Base-by-base conservation (phyloP, 2,888 invertebrate species). In the Acholoe squamosa region DNA sequence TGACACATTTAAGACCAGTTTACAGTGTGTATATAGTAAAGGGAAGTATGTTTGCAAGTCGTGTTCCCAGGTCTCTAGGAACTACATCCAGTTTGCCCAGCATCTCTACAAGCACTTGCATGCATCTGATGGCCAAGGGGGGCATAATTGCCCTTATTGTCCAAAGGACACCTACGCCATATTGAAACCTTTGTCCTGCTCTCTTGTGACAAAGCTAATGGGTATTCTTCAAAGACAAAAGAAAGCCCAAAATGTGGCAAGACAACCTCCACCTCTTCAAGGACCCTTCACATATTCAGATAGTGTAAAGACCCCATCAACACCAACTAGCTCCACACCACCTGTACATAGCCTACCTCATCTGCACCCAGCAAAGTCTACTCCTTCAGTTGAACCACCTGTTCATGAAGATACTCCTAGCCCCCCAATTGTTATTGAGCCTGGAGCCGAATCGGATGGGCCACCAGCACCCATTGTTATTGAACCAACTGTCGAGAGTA, bases 211-310 rank as follows among this genome's bases (percentile, higher is more conserved):
- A 76, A 28, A 76, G 76, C 25, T 76, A 31, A 76, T 76, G 76
- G 76, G 76, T 1, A 76, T 76, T 14, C 76, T 76, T n/a, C 76
- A 76, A 25, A 76, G 31, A 31, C 76, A 76, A 31, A 76, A 76
- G 76, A 76, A 76, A 31, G 76, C 76, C 5, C 76, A 76, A 25
- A 31, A 76, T 12, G 3, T 61, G 19, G 61, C 61, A 61, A n/a
- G 22, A 61, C 61, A n/a, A 19, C 61, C 61, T 61, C 43, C 43
- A 43, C 43, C 43, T 43, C 43, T 43, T 43, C 43, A 43, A 43
- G 61, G 61, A 61, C 61, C 61, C 19, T 61, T 61, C 14, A 61
- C 61, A 12, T 61, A n/a, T 61, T 61, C 61, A 61, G n/a, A 61
- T 43, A 43, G 5, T 43, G 3, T 43, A 10, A 43, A 43, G 43